Conservation (phyloP, 1,140 invertebrate genomes). For the Drosophila saltans region DNA sequence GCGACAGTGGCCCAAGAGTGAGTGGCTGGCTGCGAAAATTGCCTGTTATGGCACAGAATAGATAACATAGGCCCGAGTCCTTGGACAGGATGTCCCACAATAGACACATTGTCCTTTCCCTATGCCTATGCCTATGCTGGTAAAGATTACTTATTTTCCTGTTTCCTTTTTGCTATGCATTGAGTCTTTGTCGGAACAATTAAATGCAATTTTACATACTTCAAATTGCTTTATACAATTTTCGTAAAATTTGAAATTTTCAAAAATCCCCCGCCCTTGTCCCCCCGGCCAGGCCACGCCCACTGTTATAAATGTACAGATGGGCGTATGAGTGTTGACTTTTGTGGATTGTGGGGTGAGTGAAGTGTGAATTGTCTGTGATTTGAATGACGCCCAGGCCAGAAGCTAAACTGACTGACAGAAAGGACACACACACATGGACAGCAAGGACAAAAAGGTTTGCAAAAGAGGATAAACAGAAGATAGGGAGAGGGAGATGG, state of each 20-base stretch:
- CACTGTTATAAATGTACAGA: slow-evolving; percentile 39
- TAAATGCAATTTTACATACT: slow-evolving; percentile 81
- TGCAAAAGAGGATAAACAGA: background rate
- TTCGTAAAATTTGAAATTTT: slow-evolving; percentile 63
- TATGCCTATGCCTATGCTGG: background rate
- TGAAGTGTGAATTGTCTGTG: slow-evolving; percentile 73
- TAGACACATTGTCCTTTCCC: background rate
- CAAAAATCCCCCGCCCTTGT: slow-evolving; percentile 33
- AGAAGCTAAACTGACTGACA: slow-evolving; percentile 10
- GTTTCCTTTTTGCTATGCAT: slow-evolving; percentile 55
- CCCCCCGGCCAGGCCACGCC: slow-evolving; percentile 4
- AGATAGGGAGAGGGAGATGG: background rate
- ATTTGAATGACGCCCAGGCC: slow-evolving; percentile 34
- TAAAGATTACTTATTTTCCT: slow-evolving; percentile 57
- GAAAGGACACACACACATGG: background rate
- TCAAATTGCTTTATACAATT: slow-evolving; percentile 77
- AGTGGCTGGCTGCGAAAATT: slow-evolving; percentile 61
- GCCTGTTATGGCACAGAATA: slow-evolving; percentile 59
- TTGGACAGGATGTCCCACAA: slow-evolving; percentile 14
- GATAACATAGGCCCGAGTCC: slow-evolving; percentile 37
- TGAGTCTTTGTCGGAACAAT: slow-evolving; percentile 74
- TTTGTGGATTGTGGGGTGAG: slow-evolving; percentile 56
- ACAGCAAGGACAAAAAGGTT: background rate
- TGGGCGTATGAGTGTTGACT: slow-evolving; percentile 60
- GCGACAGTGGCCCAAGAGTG: slow-evolving; percentile 46